These are phyloP conservation scores for Hyalella azteca DNA, from an alignment of 2,888 invertebrate genomes.

Conservation along the genomic window DNA sequence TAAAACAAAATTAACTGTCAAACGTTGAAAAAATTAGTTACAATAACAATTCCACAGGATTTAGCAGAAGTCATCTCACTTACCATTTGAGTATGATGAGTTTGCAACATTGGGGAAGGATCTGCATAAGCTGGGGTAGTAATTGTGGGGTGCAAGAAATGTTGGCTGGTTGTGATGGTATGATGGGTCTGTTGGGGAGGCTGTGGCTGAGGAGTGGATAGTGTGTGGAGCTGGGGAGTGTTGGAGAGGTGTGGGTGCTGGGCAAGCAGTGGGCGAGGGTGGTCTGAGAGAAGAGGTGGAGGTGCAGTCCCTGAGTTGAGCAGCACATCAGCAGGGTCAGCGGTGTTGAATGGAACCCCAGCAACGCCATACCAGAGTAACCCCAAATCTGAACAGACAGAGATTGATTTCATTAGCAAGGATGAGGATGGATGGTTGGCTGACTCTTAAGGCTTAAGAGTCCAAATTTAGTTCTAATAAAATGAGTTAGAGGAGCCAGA, in stretches of 20 bases:
- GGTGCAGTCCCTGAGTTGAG: slow-evolving; percentile 58
- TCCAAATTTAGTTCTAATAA: too few species aligned
- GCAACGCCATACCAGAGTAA: slow-evolving; percentile 58
- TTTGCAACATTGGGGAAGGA: slow-evolving; percentile 26
- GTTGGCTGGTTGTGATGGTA: slow-evolving; percentile 19
- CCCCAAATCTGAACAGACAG: slow-evolving; percentile 53
- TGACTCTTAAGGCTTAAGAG: too few species aligned
- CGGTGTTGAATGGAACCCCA: slow-evolving; percentile 56
- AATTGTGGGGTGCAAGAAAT: slow-evolving; percentile 23
- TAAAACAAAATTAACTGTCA: too few species aligned
- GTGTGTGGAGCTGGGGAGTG: slow-evolving; percentile 24
- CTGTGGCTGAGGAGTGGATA: slow-evolving; percentile 14
- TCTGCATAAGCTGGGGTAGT: slow-evolving; percentile 30
- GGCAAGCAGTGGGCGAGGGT: slow-evolving; percentile 55
- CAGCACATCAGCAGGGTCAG: slow-evolving; percentile 58
- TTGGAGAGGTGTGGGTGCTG: slow-evolving; percentile 35
- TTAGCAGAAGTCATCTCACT: too few species aligned
- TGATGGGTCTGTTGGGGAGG: slow-evolving; percentile 24
- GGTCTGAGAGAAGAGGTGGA: slow-evolving; percentile 57
- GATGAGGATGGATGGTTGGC: too few species aligned
- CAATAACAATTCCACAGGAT: too few species aligned
- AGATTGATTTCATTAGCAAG: too few species aligned
- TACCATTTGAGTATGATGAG: slow-evolving; percentile 56
- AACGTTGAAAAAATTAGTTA: too few species aligned
- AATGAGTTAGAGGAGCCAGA: too few species aligned